Base-by-base conservation (phyloP, 2,797 vertebrate species). In the Microctenopoma steveboyesi region DNA sequence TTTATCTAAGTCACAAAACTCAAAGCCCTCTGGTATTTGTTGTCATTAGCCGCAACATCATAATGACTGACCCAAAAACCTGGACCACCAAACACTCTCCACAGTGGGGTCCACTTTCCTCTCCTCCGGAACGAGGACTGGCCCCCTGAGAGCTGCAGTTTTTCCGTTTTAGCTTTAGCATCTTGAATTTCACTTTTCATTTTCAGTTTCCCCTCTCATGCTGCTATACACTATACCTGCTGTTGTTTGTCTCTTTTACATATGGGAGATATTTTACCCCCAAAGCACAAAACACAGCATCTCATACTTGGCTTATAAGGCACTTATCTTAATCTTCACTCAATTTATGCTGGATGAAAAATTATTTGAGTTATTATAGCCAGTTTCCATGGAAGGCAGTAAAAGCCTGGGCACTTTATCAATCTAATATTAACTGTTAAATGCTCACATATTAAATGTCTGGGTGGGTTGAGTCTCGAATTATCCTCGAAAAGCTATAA, bases 101-200 rank as follows among this genome's bases (percentile, higher is more conserved):
- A 86, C 93, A 87, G 88, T 72, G 84, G 92, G 92, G 91, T 90
- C 92, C 91, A 81, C 87, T 93, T 92, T 93, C 94, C 94, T 94
- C 93, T 92, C 83, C 84, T 78, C 93, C 93, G 86, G 93, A 96
- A 66, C 68, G 86, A 95, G 85, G 74, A 89, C 91, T 83, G 85
- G 94, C 91, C 95, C 92, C 92, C 39, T 46, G 95, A 95, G 94
- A 93, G 89, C 84, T 69, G 83, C 89, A 78, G 91, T 86, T 94
- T 94, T 94, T 94, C 91, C 91, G 80, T 84, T 89, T 84, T 87
- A 79, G 74, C 78, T 18, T 72, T 90, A 64, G 90, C 94, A 94
- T 95, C 95, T 95, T 96, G 96, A 95, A 95, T 96, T 96, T 95
- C 94, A 94, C 94, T 97, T 94, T 93, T 85, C 76, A 81, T 86